Base-by-base conservation (phyloP, 2,797 vertebrate species). In the Paedocypris micromegethes region DNA sequence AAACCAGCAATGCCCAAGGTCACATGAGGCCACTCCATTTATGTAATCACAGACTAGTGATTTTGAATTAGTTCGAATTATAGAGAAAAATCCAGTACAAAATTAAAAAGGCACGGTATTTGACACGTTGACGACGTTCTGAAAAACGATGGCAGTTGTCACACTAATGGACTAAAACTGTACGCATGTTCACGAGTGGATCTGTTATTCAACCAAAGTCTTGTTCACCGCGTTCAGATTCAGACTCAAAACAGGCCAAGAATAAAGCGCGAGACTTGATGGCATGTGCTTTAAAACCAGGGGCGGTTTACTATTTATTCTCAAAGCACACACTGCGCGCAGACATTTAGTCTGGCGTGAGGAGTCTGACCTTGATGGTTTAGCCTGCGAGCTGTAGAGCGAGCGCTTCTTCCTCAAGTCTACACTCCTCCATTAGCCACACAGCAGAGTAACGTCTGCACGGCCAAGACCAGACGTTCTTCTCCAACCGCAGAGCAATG, bases 321-420 rank as follows among this genome's bases (percentile, higher is more conserved):
- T 38, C 3, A 47, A 54, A 54, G 58, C 39, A 56, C 2, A 49
- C 47, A 38, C 39, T 8, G 0, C 5, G 8, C 48, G 7, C 5
- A 0, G 46, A 55, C 39, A 4, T 70, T 61, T 56, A 70, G 45
- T 62, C 59, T 62, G 9, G 45, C 55, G 43, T 8, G 3, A 63
- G 39, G 6, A 9, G 44, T 37, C 45, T 69, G 58, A 53, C 66
- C 57, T 53, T 47, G 43, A 57, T 8, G n/a, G 43, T 39, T 50
- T 38, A 49, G 40, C 9, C n/a, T 6, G 44, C 4, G 23, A 23
- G 23, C 23, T 23, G 23, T 23, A 23, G 23, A 23, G 23, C 54
- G 43, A 50, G 46, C 2, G 9, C 4, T 37, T 54, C 6, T 47
- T 54, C 5, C 9, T 40, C 43, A 1, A 48, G 6, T 40, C 8